These are phyloP conservation scores for Spinus pinus DNA, from an alignment of 2,797 vertebrate species.

Conservation along the genomic window DNA sequence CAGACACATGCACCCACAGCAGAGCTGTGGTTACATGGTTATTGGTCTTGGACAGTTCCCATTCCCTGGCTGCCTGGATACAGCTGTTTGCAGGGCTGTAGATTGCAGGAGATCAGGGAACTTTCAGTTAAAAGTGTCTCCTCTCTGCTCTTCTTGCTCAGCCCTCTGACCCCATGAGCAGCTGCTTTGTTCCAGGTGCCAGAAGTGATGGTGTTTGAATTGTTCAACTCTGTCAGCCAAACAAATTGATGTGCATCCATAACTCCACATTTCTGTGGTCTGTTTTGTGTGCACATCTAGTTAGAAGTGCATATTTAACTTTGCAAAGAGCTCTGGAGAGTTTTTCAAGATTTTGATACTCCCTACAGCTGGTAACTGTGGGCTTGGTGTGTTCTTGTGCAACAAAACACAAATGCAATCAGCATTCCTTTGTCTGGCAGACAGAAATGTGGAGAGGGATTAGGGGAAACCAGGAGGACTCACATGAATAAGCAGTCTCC, in stretches of 20 bases:
- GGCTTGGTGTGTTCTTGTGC: neutral
- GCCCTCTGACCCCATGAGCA: neutral
- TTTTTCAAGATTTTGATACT: neutral
- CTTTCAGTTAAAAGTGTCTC: neutral
- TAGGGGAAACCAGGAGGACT: neutral
- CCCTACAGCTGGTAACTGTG: neutral
- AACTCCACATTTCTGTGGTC: neutral
- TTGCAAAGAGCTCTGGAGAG: neutral
- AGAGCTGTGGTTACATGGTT: accelerated
- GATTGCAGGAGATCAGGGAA: neutral
- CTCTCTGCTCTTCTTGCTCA: neutral
- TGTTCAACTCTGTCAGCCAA: neutral
- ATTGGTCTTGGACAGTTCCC: neutral
- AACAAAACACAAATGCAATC: neutral
- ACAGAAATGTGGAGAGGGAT: neutral
- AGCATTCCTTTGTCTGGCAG: conserved; percentile 10
- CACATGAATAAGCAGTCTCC: neutral
- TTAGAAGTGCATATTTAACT: neutral
- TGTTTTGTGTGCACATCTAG: accelerated
- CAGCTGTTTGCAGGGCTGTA: neutral
- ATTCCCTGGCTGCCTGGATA: neutral
- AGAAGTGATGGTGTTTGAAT: neutral
- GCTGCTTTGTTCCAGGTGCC: neutral
- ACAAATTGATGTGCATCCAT: neutral
- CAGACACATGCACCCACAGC: accelerated